A percentile compares a stretch with the other conserved stretches of the same genome.
Evolutionary conservation across 2,888 invertebrate species (phyloP).

Genomic region (Drosophila maculinotata): DNA sequence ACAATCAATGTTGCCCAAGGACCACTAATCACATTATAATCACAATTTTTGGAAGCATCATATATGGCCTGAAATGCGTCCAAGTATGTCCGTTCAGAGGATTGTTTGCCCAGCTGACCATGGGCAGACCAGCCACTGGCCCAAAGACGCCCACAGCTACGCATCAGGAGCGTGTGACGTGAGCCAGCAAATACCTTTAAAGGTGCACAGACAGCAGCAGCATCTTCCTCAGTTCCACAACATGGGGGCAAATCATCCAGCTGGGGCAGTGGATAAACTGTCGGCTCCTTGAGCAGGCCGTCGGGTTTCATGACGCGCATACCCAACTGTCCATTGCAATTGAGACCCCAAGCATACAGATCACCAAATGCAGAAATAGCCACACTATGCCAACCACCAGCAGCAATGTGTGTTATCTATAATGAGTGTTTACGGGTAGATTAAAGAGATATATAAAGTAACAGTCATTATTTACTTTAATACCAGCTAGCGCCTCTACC

Average conservation of each 20-base stretch:
- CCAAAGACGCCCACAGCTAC: conserved; percentile 89
- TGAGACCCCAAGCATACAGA: conserved; percentile 96
- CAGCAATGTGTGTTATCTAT: conserved; percentile 88
- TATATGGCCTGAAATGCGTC: conserved; percentile 75
- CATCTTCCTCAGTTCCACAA: conserved; percentile 39
- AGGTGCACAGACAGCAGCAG: conserved; percentile 75
- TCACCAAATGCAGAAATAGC: conserved; percentile 92
- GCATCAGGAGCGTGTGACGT: conserved; percentile 89
- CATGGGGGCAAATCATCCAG: conserved; percentile 78
- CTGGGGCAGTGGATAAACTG: conserved; percentile 83
- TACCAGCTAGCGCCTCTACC: conserved; percentile 91
- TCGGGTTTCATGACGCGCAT: conserved; percentile 85
- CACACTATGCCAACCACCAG: conserved; percentile 95
- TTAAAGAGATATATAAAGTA: not conserved
- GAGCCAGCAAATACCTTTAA: conserved; percentile 90
- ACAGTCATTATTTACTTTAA: conserved; percentile 85
- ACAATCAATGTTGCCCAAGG: conserved; percentile 85
- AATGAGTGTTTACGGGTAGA: conserved; percentile 26
- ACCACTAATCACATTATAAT: conserved; percentile 84
- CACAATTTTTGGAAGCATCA: conserved; percentile 29
- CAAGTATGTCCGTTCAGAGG: conserved; percentile 26
- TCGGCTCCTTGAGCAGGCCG: conserved; percentile 64
- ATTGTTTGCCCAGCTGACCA: conserved; percentile 88
- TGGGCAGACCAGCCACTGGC: conserved; percentile 93
- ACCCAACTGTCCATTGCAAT: conserved; percentile 94